phyloP scores from a whole-genome alignment of 2,113 vertebrate species.

The Progne subis region DNA sequence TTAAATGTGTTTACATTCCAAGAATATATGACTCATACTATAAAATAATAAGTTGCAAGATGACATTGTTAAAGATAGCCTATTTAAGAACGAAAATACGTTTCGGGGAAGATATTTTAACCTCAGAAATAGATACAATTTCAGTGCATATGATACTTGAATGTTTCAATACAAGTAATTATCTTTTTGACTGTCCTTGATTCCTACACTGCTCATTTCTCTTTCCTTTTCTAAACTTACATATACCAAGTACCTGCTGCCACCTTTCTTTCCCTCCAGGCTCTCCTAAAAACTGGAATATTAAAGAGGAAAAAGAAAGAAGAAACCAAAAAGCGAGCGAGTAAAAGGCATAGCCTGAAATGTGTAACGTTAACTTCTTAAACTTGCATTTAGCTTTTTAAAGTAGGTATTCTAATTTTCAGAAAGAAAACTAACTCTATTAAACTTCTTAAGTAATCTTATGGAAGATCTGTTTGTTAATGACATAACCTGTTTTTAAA shows the following conservation, averaged over 20 bases:
- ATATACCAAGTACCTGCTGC: neutral
- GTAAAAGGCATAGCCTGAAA: neutral
- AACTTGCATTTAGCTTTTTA: neutral
- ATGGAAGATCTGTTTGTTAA: neutral
- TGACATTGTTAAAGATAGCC: neutral
- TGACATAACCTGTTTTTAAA: neutral
- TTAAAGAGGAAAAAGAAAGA: neutral
- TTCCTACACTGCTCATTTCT: neutral
- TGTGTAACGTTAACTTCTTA: neutral
- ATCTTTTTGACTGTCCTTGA: neutral
- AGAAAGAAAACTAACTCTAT: neutral
- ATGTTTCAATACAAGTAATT: neutral
- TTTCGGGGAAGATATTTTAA: neutral
- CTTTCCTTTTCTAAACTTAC: neutral
- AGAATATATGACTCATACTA: neutral
- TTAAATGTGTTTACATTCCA: neutral
- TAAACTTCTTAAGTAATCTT: neutral
- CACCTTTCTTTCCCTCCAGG: neutral
- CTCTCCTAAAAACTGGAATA: neutral
- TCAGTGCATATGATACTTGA: neutral
- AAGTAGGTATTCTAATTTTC: neutral
- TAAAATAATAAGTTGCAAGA: neutral
- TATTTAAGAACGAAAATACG: neutral
- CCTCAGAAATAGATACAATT: neutral
- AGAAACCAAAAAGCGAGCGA: neutral